phyloP scores from a whole-genome alignment of 2,888 invertebrate species.

The Pheosia tremula region DNA sequence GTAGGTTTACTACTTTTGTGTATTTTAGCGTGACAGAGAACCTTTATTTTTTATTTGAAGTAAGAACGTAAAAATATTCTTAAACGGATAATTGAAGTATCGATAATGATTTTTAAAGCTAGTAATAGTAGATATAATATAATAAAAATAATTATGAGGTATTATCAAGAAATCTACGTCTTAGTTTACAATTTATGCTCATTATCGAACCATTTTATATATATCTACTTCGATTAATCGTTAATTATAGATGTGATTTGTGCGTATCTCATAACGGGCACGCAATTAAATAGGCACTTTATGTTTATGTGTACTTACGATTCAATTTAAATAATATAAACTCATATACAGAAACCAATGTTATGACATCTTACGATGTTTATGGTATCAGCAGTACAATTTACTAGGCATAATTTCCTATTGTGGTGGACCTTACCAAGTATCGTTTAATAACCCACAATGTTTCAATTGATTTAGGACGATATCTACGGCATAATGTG shows the following conservation, averaged over 20 bases:
- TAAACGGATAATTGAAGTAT: not conserved
- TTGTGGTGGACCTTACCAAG: conserved; percentile 29
- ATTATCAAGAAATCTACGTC: not conserved
- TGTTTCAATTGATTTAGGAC: conserved; percentile 51
- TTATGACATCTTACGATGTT: conserved; percentile 31
- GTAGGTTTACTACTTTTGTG: conserved; percentile 16
- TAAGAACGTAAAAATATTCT: not conserved
- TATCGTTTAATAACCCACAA: conserved; percentile 38
- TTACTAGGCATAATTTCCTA: conserved; percentile 32
- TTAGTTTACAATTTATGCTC: not conserved
- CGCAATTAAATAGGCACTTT: not conserved
- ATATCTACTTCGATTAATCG: not conserved
- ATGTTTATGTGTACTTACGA: not conserved
- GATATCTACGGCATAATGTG: conserved; percentile 29
- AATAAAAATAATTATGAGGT: not conserved
- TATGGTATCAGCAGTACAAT: conserved; percentile 28
- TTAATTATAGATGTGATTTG: not conserved
- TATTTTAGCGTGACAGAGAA: conserved; percentile 25
- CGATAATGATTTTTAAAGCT: not conserved
- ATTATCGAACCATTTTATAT: not conserved
- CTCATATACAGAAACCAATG: conserved; percentile 20
- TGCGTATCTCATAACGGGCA: not conserved
- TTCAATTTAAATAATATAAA: conserved; percentile 7
- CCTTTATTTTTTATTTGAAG: conserved; percentile 10
- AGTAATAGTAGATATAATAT: not conserved